phyloP scores from a whole-genome alignment of 2,113 vertebrate genomes.

The Progne subis region DNA sequence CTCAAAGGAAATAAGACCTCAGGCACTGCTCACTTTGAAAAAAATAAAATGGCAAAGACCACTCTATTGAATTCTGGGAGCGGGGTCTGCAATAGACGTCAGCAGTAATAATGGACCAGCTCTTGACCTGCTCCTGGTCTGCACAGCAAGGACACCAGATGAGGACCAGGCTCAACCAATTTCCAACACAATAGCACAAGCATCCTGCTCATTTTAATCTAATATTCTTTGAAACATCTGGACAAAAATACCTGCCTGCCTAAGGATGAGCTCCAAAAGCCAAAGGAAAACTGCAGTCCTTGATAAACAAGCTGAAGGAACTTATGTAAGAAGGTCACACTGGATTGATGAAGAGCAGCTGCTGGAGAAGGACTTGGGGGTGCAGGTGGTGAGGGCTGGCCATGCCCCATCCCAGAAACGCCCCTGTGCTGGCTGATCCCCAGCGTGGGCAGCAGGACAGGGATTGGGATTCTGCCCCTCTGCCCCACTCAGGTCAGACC shows the following conservation, averaged over 20 bases:
- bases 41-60: neutral
- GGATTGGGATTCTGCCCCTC: neutral
- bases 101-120: neutral
- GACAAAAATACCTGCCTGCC: neutral
- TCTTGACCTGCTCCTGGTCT: neutral
- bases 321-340: neutral
- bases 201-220: constrained; percentile 13
- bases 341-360: neutral
- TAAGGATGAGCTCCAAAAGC: neutral
- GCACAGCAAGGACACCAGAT: neutral
- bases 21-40: neutral
- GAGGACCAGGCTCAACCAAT: constrained; percentile 9
- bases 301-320: neutral
- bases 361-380: neutral
- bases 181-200: neutral
- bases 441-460: neutral
- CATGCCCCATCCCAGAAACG: neutral
- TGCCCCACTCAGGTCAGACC: neutral
- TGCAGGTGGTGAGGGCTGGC: neutral
- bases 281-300: neutral
- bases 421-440: neutral
- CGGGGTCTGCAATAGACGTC: neutral
- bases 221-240: neutral
- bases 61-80: neutral
- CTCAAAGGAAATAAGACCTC: neutral